These are phyloP conservation scores for Hyalella azteca DNA, from an alignment of 2,888 invertebrate species.

Conservation along the genomic window DNA sequence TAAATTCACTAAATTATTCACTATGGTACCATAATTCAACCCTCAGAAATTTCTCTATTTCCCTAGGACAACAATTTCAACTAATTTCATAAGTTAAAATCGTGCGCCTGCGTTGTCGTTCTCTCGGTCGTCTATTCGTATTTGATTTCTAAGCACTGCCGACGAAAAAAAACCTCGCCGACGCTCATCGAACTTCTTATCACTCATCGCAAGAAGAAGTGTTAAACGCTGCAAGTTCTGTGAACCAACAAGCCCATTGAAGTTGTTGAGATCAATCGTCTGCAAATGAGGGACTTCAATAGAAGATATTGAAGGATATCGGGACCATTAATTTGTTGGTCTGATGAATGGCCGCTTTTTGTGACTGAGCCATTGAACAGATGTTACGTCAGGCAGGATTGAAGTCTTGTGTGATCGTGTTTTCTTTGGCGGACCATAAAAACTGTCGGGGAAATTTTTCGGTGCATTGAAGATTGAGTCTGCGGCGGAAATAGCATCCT, in stretches of 20 bases:
- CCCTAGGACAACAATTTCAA: no score
- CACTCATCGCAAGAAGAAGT: conserved; percentile 36
- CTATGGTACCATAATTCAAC: no score
- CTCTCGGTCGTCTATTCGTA: no score
- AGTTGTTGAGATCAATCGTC: neutral
- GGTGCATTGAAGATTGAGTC: neutral
- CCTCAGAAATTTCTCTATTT: no score
- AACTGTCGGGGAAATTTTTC: neutral
- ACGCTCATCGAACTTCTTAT: neutral
- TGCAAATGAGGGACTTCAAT: conserved; percentile 4
- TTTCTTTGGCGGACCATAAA: neutral
- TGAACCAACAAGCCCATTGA: conserved; percentile 28
- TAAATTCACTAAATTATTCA: no score
- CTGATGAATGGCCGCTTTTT: neutral
- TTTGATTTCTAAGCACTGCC: neutral
- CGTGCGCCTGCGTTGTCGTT: no score
- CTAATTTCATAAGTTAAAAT: no score
- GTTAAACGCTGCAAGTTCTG: conserved; percentile 28
- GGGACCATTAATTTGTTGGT: conserved; percentile 9
- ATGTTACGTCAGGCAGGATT: no score
- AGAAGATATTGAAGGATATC: neutral
- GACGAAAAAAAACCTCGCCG: neutral
- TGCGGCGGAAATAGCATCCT: neutral
- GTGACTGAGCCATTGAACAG: no score
- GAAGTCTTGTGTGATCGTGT: no score